Evolutionary conservation across 2,888 invertebrate species (phyloP).

Genomic region (Rhagonycha fulva): DNA sequence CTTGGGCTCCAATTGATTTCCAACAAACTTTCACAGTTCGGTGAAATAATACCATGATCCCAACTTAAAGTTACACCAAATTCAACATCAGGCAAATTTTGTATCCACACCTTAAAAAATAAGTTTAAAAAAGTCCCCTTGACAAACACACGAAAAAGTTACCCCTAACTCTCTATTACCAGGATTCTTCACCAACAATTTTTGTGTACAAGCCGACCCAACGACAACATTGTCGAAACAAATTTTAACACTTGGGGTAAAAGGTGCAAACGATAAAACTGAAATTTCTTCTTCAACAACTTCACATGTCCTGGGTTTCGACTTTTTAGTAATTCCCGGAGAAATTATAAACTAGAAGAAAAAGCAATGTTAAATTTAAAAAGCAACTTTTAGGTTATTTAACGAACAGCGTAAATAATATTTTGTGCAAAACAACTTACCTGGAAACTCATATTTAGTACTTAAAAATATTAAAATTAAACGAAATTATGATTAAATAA

Average conservation of each 20-base stretch:
- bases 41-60: conserved; percentile 60
- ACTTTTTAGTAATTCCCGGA: conserved; percentile 53
- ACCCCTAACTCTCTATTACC: conserved; percentile 55
- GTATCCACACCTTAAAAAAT: conserved; percentile 57
- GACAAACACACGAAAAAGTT: conserved; percentile 26
- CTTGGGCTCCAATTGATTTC: conserved; percentile 68
- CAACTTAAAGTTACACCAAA: conserved; percentile 62
- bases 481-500: not conserved
- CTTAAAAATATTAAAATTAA: not conserved
- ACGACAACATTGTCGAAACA: conserved; percentile 69
- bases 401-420: not conserved
- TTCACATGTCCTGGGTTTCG: conserved; percentile 51
- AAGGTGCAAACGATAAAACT: conserved; percentile 66
- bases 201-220: conserved; percentile 59
- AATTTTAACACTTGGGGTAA: conserved; percentile 68
- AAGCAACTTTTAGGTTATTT: not conserved
- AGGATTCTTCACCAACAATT: conserved; percentile 65
- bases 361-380: not conserved
- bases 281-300: conserved; percentile 42
- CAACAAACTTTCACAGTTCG: conserved; percentile 60
- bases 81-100: conserved; percentile 61
- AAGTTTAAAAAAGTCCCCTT: not conserved
- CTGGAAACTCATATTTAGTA: not conserved
- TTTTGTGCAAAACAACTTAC: not conserved
- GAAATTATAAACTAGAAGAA: conserved; percentile 57